Percentiles rank a stretch among this genome's conserved stretches.
Conservation (phyloP, 2,797 vertebrate species). For the Helostoma temminkii region DNA sequence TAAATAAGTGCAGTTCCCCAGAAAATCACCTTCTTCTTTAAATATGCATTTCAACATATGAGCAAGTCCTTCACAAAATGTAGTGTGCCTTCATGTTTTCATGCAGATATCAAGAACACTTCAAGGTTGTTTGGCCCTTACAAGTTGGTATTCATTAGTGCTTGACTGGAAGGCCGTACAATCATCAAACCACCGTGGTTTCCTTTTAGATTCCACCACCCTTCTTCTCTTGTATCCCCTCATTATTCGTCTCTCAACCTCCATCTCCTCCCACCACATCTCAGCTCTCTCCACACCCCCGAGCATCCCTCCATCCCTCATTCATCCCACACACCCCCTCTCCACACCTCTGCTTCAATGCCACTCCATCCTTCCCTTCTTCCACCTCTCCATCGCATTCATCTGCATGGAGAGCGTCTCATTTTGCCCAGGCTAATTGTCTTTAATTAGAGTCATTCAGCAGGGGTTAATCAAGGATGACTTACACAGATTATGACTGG, state of each 20-base stretch:
- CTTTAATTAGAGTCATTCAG: slow-evolving; percentile 93
- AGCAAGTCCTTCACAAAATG: slow-evolving; percentile 3
- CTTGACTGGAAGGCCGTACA: slow-evolving; percentile 31
- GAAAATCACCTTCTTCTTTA: neutral
- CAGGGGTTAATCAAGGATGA: slow-evolving; percentile 89
- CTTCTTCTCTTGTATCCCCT: slow-evolving; percentile 56
- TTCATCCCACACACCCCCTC: slow-evolving; percentile 53
- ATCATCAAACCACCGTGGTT: slow-evolving; percentile 44
- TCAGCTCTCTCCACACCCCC: slow-evolving; percentile 44
- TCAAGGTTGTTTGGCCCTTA: slow-evolving; percentile 32
- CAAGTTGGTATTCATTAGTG: slow-evolving; percentile 50
- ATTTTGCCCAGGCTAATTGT: slow-evolving; percentile 88
- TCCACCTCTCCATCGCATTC: slow-evolving; percentile 56
- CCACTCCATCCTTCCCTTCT: slow-evolving; percentile 45
- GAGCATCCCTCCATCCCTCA: slow-evolving; percentile 61
- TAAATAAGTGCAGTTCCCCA: neutral
- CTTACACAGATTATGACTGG: slow-evolving; percentile 75
- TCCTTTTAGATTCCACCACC: slow-evolving; percentile 52
- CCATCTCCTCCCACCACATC: slow-evolving; percentile 35
- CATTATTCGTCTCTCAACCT: slow-evolving; percentile 67
- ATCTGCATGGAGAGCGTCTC: slow-evolving; percentile 76
- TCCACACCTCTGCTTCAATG: slow-evolving; percentile 65
- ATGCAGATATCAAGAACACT: slow-evolving; percentile 21
- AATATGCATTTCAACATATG: neutral
- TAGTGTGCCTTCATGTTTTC: slow-evolving; percentile 10